Base-by-base conservation (phyloP, 1,140 invertebrate genomes). In the Amyelois transitella region DNA sequence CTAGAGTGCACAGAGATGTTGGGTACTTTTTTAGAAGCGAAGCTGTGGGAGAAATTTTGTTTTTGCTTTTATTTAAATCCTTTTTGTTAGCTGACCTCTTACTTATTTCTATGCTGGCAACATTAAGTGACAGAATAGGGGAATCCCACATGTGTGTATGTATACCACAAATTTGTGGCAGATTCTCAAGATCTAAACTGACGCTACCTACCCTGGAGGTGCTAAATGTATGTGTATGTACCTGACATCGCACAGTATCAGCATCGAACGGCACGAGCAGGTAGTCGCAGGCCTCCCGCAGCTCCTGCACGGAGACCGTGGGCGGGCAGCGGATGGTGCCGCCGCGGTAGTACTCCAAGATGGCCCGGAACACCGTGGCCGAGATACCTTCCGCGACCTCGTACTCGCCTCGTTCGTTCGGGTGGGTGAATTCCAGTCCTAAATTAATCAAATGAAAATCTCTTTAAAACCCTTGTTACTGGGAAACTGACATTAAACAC, bases 321-420 rank as follows among this genome's bases (percentile, higher is more conserved):
- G 92, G 92, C 0, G 97, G 97, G 79, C 97, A 97, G 21, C 95
- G 91, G 63, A 99, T 96, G 1, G 94, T 88, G 10, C 96, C 97
- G 44, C 93, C 93, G 61, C 96, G 95, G 85, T 99, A 99, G 88
- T 95, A 99, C 62, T 99, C 98, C 68, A 99, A 88, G 72, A 99
- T 98, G 0, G 97, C 95, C 43, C 97, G 91, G 79, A 99, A 99
- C 2, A 99, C 94, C 43, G 95, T 94, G 0, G 98, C 95, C 0
- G 97, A 97, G 62, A 99, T 97, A 0, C 98, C 99, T 62, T 99
- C 98, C n/a, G 97, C 98, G 18, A 99, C 96, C 75, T 99, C 96
- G 87, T 96, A 99, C 87, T 99, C 99, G 1, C 98, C 98, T 7
- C 96, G 89, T 62, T 99, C 97, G 86, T 99, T 99, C 1, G 97